Evolutionary conservation across 2,797 vertebrate species (phyloP), one percentile per base, ranked within the genome.

Genomic region (Poecilia wingei): DNA sequence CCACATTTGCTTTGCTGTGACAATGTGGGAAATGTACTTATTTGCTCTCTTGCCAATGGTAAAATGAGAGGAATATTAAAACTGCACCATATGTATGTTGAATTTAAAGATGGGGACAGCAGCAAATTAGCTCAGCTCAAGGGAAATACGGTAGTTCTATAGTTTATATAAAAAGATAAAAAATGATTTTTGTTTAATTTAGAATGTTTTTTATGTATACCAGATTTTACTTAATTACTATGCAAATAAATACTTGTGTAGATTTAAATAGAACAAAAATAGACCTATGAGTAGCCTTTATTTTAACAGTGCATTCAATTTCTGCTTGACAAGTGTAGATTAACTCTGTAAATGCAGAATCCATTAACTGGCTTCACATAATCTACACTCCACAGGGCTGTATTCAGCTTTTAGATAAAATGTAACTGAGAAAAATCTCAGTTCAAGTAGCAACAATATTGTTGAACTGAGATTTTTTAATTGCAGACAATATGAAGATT

Each of bases 21-120:
- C 47, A 77, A 72, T 72, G 75, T 22, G 57, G 74, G 59, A 81
- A 81, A 78, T 53, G 41, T n/a, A 33, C 45, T 75, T 68, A 49
- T 69, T 78, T 59, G 75, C 28, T 71, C 57, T 80, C 33, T 0
- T 61, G n/a, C 55, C 22, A 47, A 72, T 46, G 57, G 72, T 70
- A 46, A 53, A 4, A 41, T n/a, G 1, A 78, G 1, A 55, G 77
- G 59, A 87, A 55, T 70, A 18, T 71, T 36, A 68, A 25, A 57
- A 20, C 74, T 53, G 20, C 49, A 66, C 57, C 31, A 72, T 39
- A 10, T 74, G 53, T 43, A 57, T 18, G 31, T 14, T 53, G 39
- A 20, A 75, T 72, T 28, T 74, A 18, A 74, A 70, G 53, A 33
- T 55, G 16, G 61, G 64, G 33, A 78, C 66, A 74, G 13, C 51